Evolutionary conservation across 2,113 vertebrate genomes (phyloP).

Genomic region (Apeltes quadracus): DNA sequence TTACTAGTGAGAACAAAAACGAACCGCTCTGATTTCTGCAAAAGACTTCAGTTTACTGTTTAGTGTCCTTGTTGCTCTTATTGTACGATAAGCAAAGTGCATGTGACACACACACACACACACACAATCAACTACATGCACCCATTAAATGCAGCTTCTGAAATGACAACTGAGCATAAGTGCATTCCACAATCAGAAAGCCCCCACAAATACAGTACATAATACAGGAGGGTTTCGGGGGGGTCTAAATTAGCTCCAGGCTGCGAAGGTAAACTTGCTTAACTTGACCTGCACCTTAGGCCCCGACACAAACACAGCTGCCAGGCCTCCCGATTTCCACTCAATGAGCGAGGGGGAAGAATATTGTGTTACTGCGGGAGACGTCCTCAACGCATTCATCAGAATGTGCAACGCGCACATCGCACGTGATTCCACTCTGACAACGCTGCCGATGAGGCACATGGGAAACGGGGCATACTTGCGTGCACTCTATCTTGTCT

Average conservation of each 20-base stretch:
- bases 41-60: neutral
- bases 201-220: conserved; percentile 72
- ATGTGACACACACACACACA: conserved; percentile 41
- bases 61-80: no score
- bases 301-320: conserved; percentile 30
- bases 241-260: conserved; percentile 50
- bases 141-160: conserved; percentile 68
- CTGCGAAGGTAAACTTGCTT: conserved; percentile 47
- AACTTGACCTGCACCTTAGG: conserved; percentile 53
- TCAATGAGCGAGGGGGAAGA: conserved; percentile 9
- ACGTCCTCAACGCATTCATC: neutral
- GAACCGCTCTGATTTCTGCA: neutral
- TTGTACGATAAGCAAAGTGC: conserved; percentile 1
- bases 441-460: neutral
- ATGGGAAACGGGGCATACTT: no score
- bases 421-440: neutral
- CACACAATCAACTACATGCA: conserved; percentile 42
- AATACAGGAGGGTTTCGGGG: conserved; percentile 20
- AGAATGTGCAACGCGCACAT: neutral
- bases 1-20: conserved; percentile 10
- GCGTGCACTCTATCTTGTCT: no score
- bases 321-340: conserved; percentile 35
- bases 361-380: neutral
- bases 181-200: conserved; percentile 76
- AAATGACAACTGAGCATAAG: conserved; percentile 82